Evolutionary conservation across 2,888 invertebrate species (phyloP).

Genomic region (Drosophila fulvimacula): DNA sequence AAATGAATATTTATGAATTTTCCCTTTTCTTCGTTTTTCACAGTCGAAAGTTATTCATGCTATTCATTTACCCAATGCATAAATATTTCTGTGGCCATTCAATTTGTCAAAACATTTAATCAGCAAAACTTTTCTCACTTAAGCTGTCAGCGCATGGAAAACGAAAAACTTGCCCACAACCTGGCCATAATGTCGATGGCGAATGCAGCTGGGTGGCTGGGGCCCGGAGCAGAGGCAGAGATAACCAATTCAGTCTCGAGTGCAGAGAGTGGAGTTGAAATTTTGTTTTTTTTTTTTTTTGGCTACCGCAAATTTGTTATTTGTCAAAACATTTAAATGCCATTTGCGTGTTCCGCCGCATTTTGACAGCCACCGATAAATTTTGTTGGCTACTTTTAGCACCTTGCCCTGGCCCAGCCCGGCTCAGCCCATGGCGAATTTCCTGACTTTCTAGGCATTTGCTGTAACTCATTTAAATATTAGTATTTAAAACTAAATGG

Average conservation of each 20-base stretch:
- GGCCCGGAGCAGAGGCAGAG: background rate
- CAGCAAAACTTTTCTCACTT: constrained; percentile 79
- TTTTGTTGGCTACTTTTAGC: constrained; percentile 69
- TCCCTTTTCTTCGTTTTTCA: constrained; percentile 6
- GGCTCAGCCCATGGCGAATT: constrained; percentile 33
- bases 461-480: constrained; percentile 43
- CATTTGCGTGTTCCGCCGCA: constrained; percentile 64
- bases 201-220: background rate
- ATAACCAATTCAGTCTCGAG: constrained; percentile 16
- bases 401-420: constrained; percentile 46
- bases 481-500: background rate
- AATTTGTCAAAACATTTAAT: constrained; percentile 78
- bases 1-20: constrained; percentile 14
- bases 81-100: constrained; percentile 50
- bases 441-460: constrained; percentile 41
- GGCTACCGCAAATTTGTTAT: constrained; percentile 79
- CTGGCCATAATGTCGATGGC: constrained; percentile 8
- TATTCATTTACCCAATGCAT: constrained; percentile 32
- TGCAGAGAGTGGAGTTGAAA: constrained; percentile 47
- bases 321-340: constrained; percentile 81
- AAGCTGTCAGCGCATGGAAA: constrained; percentile 65
- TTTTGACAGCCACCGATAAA: constrained; percentile 76
- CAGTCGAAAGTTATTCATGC: constrained; percentile 8
- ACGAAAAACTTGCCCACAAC: constrained; percentile 51
- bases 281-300: too few relatives aligned